These are phyloP conservation scores for Halcyon smyrnensis DNA, from an alignment of 2,797 vertebrate species.

Conservation along the genomic window DNA sequence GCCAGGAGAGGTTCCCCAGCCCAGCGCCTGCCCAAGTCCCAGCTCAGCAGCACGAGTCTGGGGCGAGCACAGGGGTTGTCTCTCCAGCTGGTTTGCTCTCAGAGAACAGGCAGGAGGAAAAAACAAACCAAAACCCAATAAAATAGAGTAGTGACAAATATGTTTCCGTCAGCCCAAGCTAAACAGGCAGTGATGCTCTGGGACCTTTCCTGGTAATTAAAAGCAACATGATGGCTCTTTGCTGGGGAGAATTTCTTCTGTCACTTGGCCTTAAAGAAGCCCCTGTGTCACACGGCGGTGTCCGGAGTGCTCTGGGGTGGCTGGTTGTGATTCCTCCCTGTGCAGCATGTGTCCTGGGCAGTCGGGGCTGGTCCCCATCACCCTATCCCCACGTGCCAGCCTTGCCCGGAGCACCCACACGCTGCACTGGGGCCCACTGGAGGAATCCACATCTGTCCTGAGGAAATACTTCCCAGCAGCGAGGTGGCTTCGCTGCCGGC, in stretches of 20 bases:
- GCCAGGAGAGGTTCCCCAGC: not conserved
- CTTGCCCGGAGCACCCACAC: accelerated
- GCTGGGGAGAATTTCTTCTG: constrained; percentile 45
- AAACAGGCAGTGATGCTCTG: not conserved
- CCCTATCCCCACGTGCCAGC: not conserved
- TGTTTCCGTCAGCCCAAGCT: not conserved
- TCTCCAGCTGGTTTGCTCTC: not conserved
- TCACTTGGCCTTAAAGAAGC: not conserved
- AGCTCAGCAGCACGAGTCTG: not conserved
- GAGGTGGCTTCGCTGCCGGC: not conserved
- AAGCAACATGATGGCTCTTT: not conserved
- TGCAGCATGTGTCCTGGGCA: accelerated
- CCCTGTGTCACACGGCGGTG: not conserved
- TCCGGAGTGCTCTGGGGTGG: not conserved
- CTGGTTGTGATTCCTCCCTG: not conserved
- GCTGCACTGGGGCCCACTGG: accelerated
- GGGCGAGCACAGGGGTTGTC: not conserved
- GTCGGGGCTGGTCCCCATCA: not conserved
- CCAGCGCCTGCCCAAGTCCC: not conserved
- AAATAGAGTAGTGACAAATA: not conserved
- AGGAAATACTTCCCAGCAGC: not conserved
- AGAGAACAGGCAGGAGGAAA: not conserved
- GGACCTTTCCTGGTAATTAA: constrained; percentile 37
- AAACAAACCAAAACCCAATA: not conserved
- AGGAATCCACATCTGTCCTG: not conserved